Evolutionary conservation across 2,113 vertebrate species (phyloP), one percentile per base, ranked within the genome.

Genomic region (Galemys pyrenaicus): DNA sequence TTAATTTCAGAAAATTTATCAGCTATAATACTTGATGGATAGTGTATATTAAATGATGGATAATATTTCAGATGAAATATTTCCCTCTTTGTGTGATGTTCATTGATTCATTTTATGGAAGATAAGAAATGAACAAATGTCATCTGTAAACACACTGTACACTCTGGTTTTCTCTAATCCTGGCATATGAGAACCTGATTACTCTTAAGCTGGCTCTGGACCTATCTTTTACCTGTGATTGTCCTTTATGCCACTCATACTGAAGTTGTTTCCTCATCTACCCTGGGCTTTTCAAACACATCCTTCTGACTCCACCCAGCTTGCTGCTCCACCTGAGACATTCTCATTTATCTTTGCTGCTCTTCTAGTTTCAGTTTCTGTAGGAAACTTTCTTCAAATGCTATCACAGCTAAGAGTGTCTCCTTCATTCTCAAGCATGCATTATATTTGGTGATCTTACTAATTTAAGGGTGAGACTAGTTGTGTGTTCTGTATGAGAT

Each of bases 171-270:
- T 56, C 30, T 22, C 35, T 89, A 22, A 87, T 32, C 56, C 64
- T 17, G 24, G 11, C 22, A 10, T 6, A 51, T 49, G 20, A 15
- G 5, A 0, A 0, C 19, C 30, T 17, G 54, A 75, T 20, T 17
- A 19, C 11, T 32, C 17, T 22, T 44, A 19, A 35, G 8, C 22
- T 22, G 16, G 30, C 5, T 68, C 49, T 49, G 49, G 46, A 54
- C 28, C 44, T 54, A 1, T 0, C 2, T 1, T 3, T 94, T 26
- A 46, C 0, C 22, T 26, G 0, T 0, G 3, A 37, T 5, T 35
- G 1, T 26, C 2, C 5, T 35, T 22, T 9, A 16, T 22, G 44
- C 22, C 6, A 0, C n/a, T 81, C 37, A 11, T 12, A 16, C 1
- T 44, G 26, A 80, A 81, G 10, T 19, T 28, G 13, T 22, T 15